A percentile compares a stretch with the other conserved stretches of the same genome.
Evolutionary conservation across 2,797 vertebrate species (phyloP).

Genomic region (Danio albolineatus): DNA sequence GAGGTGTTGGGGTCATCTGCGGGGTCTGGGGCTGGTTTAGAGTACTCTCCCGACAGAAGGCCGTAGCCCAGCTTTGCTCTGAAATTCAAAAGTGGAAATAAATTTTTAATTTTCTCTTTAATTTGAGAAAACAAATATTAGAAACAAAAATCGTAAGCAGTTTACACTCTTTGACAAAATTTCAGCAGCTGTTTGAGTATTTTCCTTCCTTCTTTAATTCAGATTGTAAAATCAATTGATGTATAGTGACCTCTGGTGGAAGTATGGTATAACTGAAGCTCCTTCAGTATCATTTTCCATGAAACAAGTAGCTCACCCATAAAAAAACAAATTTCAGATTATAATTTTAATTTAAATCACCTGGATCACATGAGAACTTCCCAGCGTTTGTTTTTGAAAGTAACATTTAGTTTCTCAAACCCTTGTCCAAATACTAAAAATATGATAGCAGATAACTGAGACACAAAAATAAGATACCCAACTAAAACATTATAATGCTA

Average conservation of each 20-base stretch:
- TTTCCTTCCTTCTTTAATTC: background rate
- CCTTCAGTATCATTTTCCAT: background rate
- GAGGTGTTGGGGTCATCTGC: constrained; percentile 82
- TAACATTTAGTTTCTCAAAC: no score
- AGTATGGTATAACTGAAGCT: background rate
- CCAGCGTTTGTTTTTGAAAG: no score
- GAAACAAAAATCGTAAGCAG: background rate
- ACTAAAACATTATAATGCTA: no score
- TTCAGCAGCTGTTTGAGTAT: background rate
- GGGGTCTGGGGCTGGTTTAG: constrained; percentile 86
- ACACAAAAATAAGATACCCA: no score
- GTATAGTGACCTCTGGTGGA: constrained; percentile 48
- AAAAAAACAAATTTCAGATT: background rate
- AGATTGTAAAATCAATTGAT: background rate
- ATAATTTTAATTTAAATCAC: background rate
- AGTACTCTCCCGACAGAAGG: constrained; percentile 94
- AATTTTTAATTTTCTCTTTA: constrained; percentile 3
- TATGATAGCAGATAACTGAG: no score
- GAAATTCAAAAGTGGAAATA: constrained; percentile 60
- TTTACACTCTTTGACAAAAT: background rate
- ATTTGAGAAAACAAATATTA: background rate
- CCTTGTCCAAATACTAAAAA: no score
- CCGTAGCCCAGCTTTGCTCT: constrained; percentile 96
- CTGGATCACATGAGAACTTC: no score
- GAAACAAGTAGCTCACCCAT: background rate